Evolutionary conservation across 1,140 invertebrate species (phyloP), one percentile per base, ranked within the genome.

Genomic region (Drosophila ficusphila): DNA sequence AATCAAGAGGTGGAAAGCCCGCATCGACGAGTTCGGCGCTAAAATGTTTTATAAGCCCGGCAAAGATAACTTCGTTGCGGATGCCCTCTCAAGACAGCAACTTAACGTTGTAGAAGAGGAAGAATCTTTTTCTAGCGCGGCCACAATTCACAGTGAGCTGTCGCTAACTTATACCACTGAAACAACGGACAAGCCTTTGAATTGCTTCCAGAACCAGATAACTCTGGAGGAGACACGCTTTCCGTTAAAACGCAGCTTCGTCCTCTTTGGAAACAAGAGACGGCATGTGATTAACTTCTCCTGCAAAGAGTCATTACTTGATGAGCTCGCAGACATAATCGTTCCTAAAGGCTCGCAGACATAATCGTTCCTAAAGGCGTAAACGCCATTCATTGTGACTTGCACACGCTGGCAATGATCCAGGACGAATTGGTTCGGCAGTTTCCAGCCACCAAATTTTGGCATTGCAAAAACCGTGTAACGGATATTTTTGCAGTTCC

Each of bases 31-130:
- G n/a, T n/a, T n/a, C n/a, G n/a, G n/a, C n/a, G n/a, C n/a, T n/a
- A 27, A 27, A 3, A 27, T 27, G 4, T 27, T 27, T 27, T 27
- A 27, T 7, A 27, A 69, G 48, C n/a, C n/a, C 6, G 88, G 79
- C 6, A 52, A 65, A n/a, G 39, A 67, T 8, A 91, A 92, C 47
- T 25, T 65, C 0, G n/a, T n/a, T n/a, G n/a, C n/a, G n/a, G n/a
- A n/a, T n/a, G n/a, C n/a, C n/a, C n/a, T n/a, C n/a, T n/a, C n/a
- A n/a, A n/a, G n/a, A n/a, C n/a, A n/a, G n/a, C n/a, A n/a, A n/a
- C n/a, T n/a, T n/a, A n/a, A n/a, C n/a, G n/a, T 27, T 27, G 14
- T 38, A 3, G 34, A 16, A 16, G 34, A 70, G 39, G 19, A 12
- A 16, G 42, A 70, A 9, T 12, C 12, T 4, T 21, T 11, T 6